Evolutionary conservation across 2,113 vertebrate species (phyloP).

Genomic region (Polypterus bichir): DNA sequence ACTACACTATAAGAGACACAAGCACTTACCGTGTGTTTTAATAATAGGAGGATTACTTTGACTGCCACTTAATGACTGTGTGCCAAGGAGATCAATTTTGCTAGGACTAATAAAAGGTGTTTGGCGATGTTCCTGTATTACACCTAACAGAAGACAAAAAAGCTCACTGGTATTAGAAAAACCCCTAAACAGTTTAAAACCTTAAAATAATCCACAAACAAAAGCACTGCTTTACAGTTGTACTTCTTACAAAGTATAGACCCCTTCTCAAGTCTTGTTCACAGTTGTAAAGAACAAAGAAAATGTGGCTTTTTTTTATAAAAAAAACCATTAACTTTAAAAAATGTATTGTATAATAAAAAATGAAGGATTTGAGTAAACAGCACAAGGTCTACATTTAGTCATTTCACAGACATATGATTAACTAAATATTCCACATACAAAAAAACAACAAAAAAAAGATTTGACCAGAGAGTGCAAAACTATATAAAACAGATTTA

Average conservation of each 20-base stretch:
- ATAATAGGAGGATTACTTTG: slow-evolving; percentile 10
- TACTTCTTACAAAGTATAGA: no score
- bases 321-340: background rate
- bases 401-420: no score
- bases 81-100: slow-evolving; percentile 25
- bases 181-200: background rate
- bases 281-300: no score
- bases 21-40: slow-evolving; percentile 32
- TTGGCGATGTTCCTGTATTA: slow-evolving; percentile 30
- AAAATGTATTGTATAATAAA: no score
- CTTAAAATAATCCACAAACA: background rate
- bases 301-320: background rate
- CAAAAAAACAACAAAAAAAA: no score
- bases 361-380: no score
- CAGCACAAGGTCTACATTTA: no score
- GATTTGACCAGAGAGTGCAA: no score
- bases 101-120: slow-evolving; percentile 9
- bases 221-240: no score
- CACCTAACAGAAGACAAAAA: slow-evolving; percentile 26
- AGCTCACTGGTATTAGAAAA: background rate
- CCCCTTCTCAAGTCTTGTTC: no score
- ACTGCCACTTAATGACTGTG: slow-evolving; percentile 1
- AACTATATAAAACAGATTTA: no score
- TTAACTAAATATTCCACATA: no score
- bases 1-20: background rate